Evolutionary conservation across 2,888 invertebrate genomes (phyloP), one percentile per base, ranked within the genome.

Genomic region (Orthonychiurus folsomi): DNA sequence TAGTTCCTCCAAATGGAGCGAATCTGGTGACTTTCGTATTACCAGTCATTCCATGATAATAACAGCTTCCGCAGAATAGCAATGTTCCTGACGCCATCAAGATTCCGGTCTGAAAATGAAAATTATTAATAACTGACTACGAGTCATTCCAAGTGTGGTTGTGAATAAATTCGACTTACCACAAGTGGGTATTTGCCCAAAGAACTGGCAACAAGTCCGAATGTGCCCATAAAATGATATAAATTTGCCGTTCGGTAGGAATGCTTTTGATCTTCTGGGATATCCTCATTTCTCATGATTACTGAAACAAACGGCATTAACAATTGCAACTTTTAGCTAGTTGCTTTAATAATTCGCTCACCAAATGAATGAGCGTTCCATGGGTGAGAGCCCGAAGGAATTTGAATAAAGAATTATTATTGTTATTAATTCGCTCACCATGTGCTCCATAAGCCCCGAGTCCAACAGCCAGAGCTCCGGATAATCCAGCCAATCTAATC

Each of bases 371-470:
- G n/a, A 9, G 5, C 20, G 52, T 20, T 52, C 5, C 20, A 52
- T 5, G 3, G 20, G 12, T 52, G 52, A 9, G 52, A 20, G 20
- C 24, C n/a, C n/a, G n/a, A n/a, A n/a, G n/a, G n/a, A n/a, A n/a
- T n/a, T n/a, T n/a, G n/a, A n/a, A n/a, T n/a, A n/a, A n/a, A n/a
- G n/a, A n/a, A n/a, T n/a, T 57, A 57, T 28, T 20, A 2, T 15
- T n/a, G n/a, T n/a, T n/a, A n/a, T n/a, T n/a, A n/a, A n/a, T n/a
- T n/a, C n/a, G n/a, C n/a, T 48, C 65, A 70, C 69, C 67, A 64
- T 73, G 73, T 20, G 73, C 69, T 23, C 73, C 73, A 64, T 71
- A 71, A 2, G 73, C 73, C 28, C 73, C 73, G 23, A 73, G 54
- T 2, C 64, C 70, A 2, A 73, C 71, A 1, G 73, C 73, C 15